Percentiles rank a stretch among this genome's conserved stretches.
Evolutionary conservation across 2,888 invertebrate genomes (phyloP).

Genomic region (Troides aeacus): DNA sequence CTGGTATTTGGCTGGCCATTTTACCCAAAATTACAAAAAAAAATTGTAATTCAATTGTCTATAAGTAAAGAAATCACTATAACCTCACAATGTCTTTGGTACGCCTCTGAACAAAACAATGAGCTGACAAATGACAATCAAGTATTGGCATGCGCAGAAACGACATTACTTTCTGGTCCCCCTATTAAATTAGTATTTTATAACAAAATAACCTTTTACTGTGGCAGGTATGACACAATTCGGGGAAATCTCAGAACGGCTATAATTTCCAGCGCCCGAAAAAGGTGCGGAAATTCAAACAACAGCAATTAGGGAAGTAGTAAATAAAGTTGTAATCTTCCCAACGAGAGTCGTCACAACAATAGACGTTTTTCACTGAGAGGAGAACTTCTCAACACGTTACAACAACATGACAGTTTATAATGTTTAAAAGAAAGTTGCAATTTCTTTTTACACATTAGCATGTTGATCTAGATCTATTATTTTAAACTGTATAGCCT

Average conservation of each 20-base stretch:
- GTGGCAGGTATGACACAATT: background rate
- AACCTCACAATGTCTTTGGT: no score
- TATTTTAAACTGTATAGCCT: no score
- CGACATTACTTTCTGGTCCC: no score
- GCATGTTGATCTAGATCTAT: background rate
- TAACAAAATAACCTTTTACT: background rate
- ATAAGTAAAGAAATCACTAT: no score
- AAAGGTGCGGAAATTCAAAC: conserved; percentile 4
- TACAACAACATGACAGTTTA: background rate
- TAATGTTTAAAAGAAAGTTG: background rate
- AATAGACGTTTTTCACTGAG: conserved; percentile 3
- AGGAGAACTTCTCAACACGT: background rate
- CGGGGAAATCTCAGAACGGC: background rate
- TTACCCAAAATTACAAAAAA: no score
- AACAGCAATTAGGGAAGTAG: conserved; percentile 8
- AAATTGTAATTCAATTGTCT: no score
- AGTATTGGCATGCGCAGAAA: no score
- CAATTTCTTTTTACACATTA: background rate
- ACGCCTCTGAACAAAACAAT: no score
- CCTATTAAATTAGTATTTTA: background rate
- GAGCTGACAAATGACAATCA: no score
- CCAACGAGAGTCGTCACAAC: conserved; percentile 5
- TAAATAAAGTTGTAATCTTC: conserved; percentile 10
- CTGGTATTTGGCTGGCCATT: no score
- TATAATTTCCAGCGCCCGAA: background rate